Base-by-base conservation (phyloP, 2,888 invertebrate genomes). In the Pyrochroa serraticornis region DNA sequence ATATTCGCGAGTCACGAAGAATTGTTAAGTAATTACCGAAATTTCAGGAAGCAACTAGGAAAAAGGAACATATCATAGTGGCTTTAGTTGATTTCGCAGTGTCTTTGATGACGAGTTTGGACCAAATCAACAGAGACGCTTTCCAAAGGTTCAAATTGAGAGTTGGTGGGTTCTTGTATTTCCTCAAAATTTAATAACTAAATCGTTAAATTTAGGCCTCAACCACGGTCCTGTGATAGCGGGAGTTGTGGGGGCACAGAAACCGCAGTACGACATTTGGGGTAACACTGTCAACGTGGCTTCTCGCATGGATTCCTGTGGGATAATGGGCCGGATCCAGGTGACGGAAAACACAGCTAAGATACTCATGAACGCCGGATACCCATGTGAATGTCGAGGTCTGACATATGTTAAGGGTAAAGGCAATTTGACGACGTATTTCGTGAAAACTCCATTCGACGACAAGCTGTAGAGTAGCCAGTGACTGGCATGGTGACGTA, bases 201-300 rank as follows among this genome's bases (percentile, higher is more conserved):
- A 22, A 22, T 22, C 2, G 5, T 5, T 3, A 22, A 22, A 22
- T 22, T 7, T 73, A 93, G 93, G 95, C 60, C 78, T 95, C 48
- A 92, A 89, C 76, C 92, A 93, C 77, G 95, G 95, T 0, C 91
- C 94, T 0, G 95, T 97, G 14, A 96, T 97, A 75, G 97, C 97
- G 0, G 97, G 97, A 0, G 97, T 97, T 10, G 95, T 97, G 14
- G 97, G 97, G 0, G 97, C 97, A 0, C 95, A 97, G 77, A 97
- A 97, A 75, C 97, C 97, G 0, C 97, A 97, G 80, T 97, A 97
- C 79, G 97, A 98, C 76, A 97, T 98, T 69, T 98, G 97, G 97
- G 96, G 97, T 8, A 97, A 98, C 80, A 97, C 97, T 0, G 98
- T 98, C 9, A 97, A 97, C 77, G 95, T 97, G 7, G 97, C 97